A percentile compares a stretch with the other conserved stretches of the same genome.
Evolutionary conservation across 2,113 vertebrate genomes (phyloP).

Genomic region (Coryphaenoides rupestris): DNA sequence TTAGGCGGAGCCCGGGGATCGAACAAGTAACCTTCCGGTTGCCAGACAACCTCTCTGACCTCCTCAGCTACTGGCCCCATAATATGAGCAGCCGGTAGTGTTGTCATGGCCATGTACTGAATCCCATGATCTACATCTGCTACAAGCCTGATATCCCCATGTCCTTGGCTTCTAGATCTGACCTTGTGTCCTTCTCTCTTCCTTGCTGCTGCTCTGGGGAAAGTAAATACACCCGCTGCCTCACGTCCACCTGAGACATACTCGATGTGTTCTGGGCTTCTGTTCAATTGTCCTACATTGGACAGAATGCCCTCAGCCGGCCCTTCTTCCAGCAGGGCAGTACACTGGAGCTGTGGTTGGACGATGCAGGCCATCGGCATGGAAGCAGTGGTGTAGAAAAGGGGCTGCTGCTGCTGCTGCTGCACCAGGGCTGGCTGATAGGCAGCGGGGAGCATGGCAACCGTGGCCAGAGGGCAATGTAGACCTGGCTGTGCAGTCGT

Average conservation of each 20-base stretch:
- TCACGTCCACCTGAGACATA: background rate
- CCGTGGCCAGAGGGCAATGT: conserved; percentile 10
- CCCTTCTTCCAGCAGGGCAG: conserved; percentile 46
- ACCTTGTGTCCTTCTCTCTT: background rate
- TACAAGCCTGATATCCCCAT: background rate
- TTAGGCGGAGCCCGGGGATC: too few species aligned
- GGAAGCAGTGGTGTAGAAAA: conserved; percentile 59
- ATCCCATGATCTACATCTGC: too few species aligned
- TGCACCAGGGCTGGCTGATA: conserved; percentile 18
- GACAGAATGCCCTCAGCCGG: conserved; percentile 43
- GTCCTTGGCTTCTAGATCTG: background rate
- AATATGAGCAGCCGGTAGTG: too few species aligned
- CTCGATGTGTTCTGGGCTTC: background rate
- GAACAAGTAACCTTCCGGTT: too few species aligned
- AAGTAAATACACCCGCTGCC: background rate
- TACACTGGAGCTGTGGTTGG: conserved; percentile 53
- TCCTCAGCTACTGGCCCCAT: too few species aligned
- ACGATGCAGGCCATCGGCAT: conserved; percentile 55
- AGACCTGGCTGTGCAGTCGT: conserved; percentile 16
- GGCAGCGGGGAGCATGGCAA: conserved; percentile 29
- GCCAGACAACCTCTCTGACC: too few species aligned
- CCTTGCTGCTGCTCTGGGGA: background rate
- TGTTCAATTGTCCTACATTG: conserved; percentile 37
- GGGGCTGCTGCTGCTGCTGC: conserved; percentile 39
- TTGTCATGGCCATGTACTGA: too few species aligned